Evolutionary conservation across 2,797 vertebrate genomes (phyloP).

Genomic region (Gymnothorax reevesii): DNA sequence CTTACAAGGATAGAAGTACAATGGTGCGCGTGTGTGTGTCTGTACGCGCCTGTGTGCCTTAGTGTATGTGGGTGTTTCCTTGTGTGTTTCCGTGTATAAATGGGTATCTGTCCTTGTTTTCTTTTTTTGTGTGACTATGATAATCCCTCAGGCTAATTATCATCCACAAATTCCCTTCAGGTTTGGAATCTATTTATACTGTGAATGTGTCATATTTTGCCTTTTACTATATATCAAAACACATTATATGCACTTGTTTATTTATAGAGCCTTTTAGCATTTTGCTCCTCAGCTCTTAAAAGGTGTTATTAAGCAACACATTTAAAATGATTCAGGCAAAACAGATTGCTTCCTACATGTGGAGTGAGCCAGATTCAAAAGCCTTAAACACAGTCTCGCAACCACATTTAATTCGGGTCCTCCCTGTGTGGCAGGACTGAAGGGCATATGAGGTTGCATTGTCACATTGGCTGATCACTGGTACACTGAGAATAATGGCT

Average conservation of each 20-base stretch:
- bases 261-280: conserved; percentile 29
- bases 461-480: background rate
- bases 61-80: background rate
- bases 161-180: conserved; percentile 40
- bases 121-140: conserved; percentile 27
- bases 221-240: conserved; percentile 35
- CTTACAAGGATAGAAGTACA: too few species aligned
- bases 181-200: conserved; percentile 49
- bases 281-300: conserved; percentile 43
- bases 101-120: conserved; percentile 22
- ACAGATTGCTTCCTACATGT: background rate
- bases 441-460: conserved; percentile 5
- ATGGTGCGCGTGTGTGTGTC: conserved; percentile 8
- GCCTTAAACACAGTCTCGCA: background rate
- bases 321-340: conserved; percentile 20
- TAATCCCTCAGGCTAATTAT: conserved; percentile 50
- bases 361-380: background rate
- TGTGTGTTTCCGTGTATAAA: conserved; percentile 1
- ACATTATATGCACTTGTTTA: conserved; percentile 37
- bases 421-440: background rate
- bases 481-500: conserved; percentile 16
- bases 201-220: conserved; percentile 47
- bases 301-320: conserved; percentile 23
- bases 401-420: background rate
- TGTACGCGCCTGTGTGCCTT: background rate